phyloP scores from a whole-genome alignment of 2,113 vertebrate genomes.

The Sitta europaea region DNA sequence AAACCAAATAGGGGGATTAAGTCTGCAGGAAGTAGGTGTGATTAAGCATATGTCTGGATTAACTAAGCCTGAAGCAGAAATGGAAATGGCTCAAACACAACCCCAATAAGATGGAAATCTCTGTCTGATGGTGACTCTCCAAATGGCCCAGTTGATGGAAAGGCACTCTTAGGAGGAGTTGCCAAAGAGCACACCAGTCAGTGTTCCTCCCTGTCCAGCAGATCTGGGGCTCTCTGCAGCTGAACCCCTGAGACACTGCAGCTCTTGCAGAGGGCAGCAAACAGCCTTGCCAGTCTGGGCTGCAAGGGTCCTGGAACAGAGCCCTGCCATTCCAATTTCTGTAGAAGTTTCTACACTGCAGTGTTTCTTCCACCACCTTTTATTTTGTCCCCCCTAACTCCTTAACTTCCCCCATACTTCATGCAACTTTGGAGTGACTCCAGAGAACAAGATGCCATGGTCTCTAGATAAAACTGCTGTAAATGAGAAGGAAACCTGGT shows the following conservation, averaged over 20 bases:
- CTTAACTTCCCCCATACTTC: background rate
- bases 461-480: background rate
- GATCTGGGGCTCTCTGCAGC: background rate
- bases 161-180: background rate
- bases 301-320: background rate
- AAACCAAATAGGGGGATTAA: background rate
- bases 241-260: background rate
- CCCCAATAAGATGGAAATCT: background rate
- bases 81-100: background rate
- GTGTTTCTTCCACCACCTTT: background rate
- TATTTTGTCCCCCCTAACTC: accelerated
- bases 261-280: background rate
- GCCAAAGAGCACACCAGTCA: background rate
- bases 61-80: background rate
- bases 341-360: background rate
- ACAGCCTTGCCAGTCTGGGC: background rate
- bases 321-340: background rate
- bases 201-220: background rate
- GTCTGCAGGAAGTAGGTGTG: background rate
- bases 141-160: background rate
- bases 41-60: background rate
- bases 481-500: background rate
- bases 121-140: background rate
- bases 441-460: background rate
- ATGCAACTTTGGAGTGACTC: background rate